These are phyloP conservation scores for Drosophila novamexicana DNA, from an alignment of 1,140 invertebrate species.

Conservation along the genomic window DNA sequence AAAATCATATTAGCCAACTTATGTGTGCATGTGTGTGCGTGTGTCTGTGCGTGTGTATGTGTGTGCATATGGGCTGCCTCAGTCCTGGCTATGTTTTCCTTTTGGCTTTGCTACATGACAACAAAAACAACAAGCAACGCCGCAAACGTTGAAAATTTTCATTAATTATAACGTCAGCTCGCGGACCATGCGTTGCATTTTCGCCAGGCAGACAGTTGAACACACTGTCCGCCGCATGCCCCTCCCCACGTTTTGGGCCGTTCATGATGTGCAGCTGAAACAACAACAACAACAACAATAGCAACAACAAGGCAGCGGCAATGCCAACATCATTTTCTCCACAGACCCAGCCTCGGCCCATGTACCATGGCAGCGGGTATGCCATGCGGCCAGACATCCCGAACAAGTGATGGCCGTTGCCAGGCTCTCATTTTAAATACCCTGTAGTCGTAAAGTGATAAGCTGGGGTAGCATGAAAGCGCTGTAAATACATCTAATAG, in stretches of 20 bases:
- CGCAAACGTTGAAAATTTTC: conserved; percentile 71
- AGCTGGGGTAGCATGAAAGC: background rate
- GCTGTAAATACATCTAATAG: too few species aligned
- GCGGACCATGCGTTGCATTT: conserved; percentile 48
- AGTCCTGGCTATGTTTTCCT: conserved; percentile 36
- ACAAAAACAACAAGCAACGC: conserved; percentile 26
- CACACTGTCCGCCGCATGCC: background rate
- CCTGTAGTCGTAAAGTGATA: background rate
- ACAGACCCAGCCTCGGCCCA: background rate
- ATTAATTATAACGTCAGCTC: conserved; percentile 79
- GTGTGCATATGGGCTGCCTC: conserved; percentile 11
- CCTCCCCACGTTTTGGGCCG: too few species aligned
- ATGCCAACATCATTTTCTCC: conserved; percentile 41
- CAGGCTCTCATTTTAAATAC: conserved; percentile 45
- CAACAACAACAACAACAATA: conserved; percentile 63
- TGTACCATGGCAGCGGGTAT: conserved; percentile 25
- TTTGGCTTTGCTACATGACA: conserved; percentile 35
- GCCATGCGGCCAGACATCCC: conserved; percentile 37
- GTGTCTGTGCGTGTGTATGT: conserved; percentile 17
- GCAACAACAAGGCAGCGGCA: conserved; percentile 40
- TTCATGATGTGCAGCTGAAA: conserved; percentile 67
- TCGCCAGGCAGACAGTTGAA: conserved; percentile 45
- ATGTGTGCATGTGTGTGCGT: conserved; percentile 9
- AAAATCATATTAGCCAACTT: conserved; percentile 73
- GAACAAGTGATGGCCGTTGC: conserved; percentile 42